Evolutionary conservation across 1,140 invertebrate species (phyloP), one percentile per base, ranked within the genome.

Genomic region (Rhynchophorus ferrugineus): DNA sequence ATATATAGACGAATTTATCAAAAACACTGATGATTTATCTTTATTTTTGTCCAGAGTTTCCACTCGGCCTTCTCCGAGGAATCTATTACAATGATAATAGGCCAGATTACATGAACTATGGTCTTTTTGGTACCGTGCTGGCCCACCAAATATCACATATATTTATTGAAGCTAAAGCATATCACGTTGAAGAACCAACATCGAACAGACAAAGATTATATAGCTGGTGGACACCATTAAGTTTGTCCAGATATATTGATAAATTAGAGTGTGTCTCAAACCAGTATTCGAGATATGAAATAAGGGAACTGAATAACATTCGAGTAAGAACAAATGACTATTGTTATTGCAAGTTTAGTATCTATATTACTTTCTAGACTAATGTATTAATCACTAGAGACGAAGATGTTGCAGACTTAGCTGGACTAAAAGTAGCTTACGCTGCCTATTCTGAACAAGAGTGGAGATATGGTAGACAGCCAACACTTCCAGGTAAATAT

Each of bases 131-230:
- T 3, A 91, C 89, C 61, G 86, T 95, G 3, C 91, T 96, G 68
- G 91, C 90, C 1, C 91, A 94, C 63, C 91, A 96, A 76, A 89
- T 96, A 37, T 94, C 90, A 0, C 91, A 96, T 66, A 62, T 64
- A 44, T 60, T 63, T 45, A 44, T 60, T n/a, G 49, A 56, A 29
- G 61, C 56, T 17, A 20, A 54, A 50, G 50, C 52, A 46, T 33
- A 22, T 18, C 38, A 49, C 13, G 38, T 47, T 7, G 22, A 3
- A 13, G 49, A 19, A 35, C 39, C 20, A 2, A 43, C 39, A 24
- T 37, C 34, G 35, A 29, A 13, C 11, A 17, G 37, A 52, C 17
- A 52, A 51, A 48, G 51, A 58, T 20, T 56, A 9, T 56, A 58
- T 35, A 61, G 53, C 37, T 61, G 55, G 57, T 64, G 58, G 59